Conservation (phyloP, 2,888 invertebrate species). For the Reticulitermes lucifugus region DNA sequence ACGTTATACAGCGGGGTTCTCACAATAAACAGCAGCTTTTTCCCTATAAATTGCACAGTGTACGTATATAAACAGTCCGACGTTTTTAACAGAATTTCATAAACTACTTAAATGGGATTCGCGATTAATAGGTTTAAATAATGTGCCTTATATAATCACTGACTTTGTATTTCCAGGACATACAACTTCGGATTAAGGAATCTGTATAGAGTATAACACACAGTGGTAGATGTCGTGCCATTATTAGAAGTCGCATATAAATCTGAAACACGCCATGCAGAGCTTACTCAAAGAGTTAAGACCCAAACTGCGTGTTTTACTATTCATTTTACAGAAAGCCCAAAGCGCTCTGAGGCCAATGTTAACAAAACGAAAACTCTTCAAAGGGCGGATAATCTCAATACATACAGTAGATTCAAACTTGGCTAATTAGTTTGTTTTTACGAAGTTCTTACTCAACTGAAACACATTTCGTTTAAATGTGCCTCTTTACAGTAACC, state of each 20-base stretch:
- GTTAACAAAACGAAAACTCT: not conserved
- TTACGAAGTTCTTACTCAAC: not conserved
- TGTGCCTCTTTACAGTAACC: not conserved
- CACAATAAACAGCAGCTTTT: too few relatives aligned
- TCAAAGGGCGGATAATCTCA: not conserved
- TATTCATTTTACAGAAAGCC: not conserved
- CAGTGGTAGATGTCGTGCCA: not conserved
- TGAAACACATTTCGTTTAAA: not conserved
- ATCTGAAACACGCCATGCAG: not conserved
- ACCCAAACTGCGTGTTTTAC: not conserved
- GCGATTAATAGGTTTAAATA: too few relatives aligned
- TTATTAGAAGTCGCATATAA: not conserved
- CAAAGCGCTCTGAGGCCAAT: not conserved
- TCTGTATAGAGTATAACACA: not conserved
- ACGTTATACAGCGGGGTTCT: too few relatives aligned
- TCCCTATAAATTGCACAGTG: too few relatives aligned
- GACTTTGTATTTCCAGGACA: too few relatives aligned
- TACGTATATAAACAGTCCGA: too few relatives aligned
- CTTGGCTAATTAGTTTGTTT: conserved; percentile 3
- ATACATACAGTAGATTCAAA: not conserved
- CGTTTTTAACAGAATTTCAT: too few relatives aligned
- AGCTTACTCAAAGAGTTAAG: not conserved
- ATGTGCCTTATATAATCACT: too few relatives aligned
- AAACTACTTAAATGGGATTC: too few relatives aligned
- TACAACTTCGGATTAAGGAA: not conserved